phyloP scores from a whole-genome alignment of 2,113 vertebrate species.

The Holacanthus passer region DNA sequence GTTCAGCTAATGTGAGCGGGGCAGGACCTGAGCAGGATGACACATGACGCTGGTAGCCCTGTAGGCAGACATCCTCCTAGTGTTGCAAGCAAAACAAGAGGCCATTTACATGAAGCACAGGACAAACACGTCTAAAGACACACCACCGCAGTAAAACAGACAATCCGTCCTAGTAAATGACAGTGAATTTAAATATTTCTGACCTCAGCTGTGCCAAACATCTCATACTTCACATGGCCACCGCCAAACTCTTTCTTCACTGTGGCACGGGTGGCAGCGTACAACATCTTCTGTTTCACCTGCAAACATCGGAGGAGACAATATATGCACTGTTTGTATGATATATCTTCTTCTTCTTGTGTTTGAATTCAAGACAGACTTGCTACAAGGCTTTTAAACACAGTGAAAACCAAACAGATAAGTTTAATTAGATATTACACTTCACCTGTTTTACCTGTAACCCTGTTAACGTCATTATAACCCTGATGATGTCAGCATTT shows the following conservation, averaged over 20 bases:
- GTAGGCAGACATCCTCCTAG: constrained; percentile 94
- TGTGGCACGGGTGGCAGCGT: constrained; percentile 94
- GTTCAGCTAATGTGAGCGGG: constrained; percentile 93
- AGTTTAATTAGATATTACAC: background rate
- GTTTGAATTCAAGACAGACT: background rate
- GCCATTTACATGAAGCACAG: constrained; percentile 8
- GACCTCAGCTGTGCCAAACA: constrained; percentile 97
- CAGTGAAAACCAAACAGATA: background rate
- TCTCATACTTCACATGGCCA: constrained; percentile 95
- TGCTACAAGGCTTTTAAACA: background rate
- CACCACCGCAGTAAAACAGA: background rate
- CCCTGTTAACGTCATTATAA: too few relatives aligned
- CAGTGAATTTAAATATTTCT: constrained; percentile 21
- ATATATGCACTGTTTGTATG: background rate
- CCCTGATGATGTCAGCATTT: background rate
- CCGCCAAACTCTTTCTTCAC: constrained; percentile 99
- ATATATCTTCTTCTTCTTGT: too few relatives aligned
- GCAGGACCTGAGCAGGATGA: constrained; percentile 91
- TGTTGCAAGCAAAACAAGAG: constrained; percentile 39
- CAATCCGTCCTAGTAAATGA: background rate
- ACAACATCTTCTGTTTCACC: constrained; percentile 99
- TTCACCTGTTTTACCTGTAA: too few relatives aligned
- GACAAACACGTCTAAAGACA: constrained; percentile 1
- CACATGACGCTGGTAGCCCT: constrained; percentile 93
- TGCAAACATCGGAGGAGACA: constrained; percentile 62